Evolutionary conservation across 2,888 invertebrate genomes (phyloP).

Genomic region (Stenolophus ochropezus): DNA sequence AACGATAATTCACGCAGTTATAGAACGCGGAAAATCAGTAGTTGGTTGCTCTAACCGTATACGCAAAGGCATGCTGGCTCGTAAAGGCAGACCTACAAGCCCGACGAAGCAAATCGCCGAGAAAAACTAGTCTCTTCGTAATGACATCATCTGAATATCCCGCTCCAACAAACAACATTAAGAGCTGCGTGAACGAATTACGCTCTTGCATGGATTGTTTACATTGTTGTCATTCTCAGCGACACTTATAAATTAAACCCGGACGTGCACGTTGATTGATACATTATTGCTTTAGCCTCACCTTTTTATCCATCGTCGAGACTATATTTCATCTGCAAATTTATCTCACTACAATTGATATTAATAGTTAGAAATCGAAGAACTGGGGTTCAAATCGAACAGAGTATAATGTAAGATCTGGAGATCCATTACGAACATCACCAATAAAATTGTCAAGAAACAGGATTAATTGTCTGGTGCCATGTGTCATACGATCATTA

Average conservation of each 20-base stretch:
- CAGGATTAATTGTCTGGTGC: no score
- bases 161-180: slow-evolving; percentile 30
- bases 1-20: slow-evolving; percentile 45
- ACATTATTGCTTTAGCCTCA: slow-evolving; percentile 1
- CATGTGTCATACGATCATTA: no score
- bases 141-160: slow-evolving; percentile 60
- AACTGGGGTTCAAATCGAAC: no score
- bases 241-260: slow-evolving; percentile 32
- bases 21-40: slow-evolving; percentile 53
- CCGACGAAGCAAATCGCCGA: slow-evolving; percentile 40
- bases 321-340: no score
- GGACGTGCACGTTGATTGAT: neutral
- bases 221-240: slow-evolving; percentile 39
- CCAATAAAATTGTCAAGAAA: no score
- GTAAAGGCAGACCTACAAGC: slow-evolving; percentile 43
- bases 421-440: no score
- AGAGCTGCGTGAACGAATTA: slow-evolving; percentile 36
- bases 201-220: slow-evolving; percentile 52
- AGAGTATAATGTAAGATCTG: no score
- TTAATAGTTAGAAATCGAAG: no score
- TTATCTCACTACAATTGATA: no score
- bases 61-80: slow-evolving; percentile 53
- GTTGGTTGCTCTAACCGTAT: slow-evolving; percentile 38
- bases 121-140: slow-evolving; percentile 55
- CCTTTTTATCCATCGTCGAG: no score